Evolutionary conservation across 2,797 vertebrate species (phyloP).

Genomic region (Leptodactylus fallax): DNA sequence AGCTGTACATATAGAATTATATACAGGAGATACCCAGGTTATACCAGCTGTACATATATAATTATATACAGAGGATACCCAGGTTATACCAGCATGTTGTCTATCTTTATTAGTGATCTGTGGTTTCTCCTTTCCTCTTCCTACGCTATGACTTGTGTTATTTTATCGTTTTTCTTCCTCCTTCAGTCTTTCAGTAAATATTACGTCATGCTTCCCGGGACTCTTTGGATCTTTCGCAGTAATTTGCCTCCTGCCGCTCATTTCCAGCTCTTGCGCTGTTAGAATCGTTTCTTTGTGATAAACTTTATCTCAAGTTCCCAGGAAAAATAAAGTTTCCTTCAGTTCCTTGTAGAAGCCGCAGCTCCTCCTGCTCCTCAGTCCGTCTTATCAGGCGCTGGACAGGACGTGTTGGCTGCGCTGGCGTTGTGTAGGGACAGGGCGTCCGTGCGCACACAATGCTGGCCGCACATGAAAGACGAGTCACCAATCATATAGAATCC

Average conservation of each 20-base stretch:
- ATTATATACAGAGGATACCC: background rate
- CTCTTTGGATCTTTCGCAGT: constrained; percentile 1
- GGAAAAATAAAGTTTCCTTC: background rate
- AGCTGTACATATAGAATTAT: no score
- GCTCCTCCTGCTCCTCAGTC: background rate
- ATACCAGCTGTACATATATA: background rate
- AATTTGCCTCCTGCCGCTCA: background rate
- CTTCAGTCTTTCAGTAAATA: background rate
- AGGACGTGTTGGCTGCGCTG: background rate
- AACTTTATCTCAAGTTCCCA: constrained; percentile 1
- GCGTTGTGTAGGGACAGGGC: background rate
- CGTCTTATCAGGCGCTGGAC: constrained; percentile 1
- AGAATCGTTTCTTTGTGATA: constrained; percentile 33
- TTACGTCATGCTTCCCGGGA: background rate
- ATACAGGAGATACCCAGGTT: no score
- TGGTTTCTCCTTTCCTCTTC: background rate
- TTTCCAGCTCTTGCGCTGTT: background rate
- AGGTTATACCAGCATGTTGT: background rate
- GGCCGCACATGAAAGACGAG: constrained; percentile 49
- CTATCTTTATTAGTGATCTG: background rate
- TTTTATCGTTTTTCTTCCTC: constrained; percentile 25
- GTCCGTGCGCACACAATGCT: constrained; percentile 29
- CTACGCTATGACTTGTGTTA: background rate
- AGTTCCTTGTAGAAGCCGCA: background rate
- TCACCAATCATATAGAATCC: constrained; percentile 22